phyloP scores from a whole-genome alignment of 2,888 invertebrate species.

The Drosophila paramelanica region DNA sequence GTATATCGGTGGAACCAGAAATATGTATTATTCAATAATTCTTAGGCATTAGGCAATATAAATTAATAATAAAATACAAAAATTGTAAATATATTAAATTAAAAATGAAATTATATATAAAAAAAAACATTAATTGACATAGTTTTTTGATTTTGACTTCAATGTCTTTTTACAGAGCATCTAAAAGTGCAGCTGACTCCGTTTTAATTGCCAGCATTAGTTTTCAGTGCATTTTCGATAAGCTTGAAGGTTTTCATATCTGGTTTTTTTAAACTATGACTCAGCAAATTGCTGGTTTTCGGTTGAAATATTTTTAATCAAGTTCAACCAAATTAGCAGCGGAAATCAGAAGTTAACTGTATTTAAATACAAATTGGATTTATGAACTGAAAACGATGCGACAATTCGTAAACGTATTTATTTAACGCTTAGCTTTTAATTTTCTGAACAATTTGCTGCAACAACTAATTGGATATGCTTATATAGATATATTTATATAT shows the following conservation, averaged over 20 bases:
- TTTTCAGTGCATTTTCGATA: neutral
- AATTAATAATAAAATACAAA: no score
- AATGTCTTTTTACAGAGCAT: slow-evolving; percentile 3
- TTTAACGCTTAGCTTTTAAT: no score
- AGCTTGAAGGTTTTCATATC: slow-evolving; percentile 9
- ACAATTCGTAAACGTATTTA: no score
- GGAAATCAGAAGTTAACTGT: neutral
- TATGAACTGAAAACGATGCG: neutral
- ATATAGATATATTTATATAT: neutral
- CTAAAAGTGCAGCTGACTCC: neutral
- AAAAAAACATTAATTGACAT: no score
- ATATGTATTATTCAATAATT: neutral
- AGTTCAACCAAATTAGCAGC: neutral
- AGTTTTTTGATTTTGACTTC: no score
- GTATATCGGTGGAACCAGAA: neutral
- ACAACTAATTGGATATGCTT: no score
- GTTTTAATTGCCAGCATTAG: neutral
- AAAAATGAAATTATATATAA: no score
- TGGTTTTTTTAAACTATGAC: slow-evolving; percentile 4
- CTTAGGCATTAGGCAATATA: no score
- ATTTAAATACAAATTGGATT: neutral
- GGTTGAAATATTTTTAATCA: neutral
- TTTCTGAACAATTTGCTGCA: no score
- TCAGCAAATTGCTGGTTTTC: slow-evolving; percentile 3
- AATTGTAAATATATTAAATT: no score